Conservation (phyloP, 2,113 vertebrate genomes). For the Forbesichthys agassizii region DNA sequence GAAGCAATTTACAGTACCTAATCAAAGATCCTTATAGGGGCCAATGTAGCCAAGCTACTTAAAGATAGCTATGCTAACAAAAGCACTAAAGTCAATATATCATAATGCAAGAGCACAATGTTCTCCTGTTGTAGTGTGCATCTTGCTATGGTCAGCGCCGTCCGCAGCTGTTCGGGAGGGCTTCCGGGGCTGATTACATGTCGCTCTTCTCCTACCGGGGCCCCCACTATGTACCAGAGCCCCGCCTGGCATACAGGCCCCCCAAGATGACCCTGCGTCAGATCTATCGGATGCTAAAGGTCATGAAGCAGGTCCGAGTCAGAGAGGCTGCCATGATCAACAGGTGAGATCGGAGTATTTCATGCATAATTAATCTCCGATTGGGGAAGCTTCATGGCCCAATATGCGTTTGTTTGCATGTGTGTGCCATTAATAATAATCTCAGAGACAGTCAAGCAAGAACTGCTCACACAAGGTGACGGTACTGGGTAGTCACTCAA, state of each 20-base stretch:
- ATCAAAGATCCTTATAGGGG: no score
- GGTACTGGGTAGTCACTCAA: no score
- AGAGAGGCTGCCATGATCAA: conserved; percentile 58
- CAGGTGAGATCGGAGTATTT: conserved; percentile 52
- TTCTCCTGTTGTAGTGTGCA: conserved; percentile 61
- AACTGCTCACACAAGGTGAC: no score
- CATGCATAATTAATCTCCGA: background rate
- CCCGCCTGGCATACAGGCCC: conserved; percentile 59
- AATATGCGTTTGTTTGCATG: no score
- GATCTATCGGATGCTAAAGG: conserved; percentile 72
- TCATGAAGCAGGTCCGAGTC: conserved; percentile 72
- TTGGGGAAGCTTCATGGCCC: no score
- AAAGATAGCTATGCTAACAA: no score
- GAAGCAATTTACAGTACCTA: no score
- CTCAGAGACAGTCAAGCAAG: no score
- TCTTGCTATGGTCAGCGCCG: conserved; percentile 70
- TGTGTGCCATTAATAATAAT: no score
- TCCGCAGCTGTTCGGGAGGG: conserved; percentile 56
- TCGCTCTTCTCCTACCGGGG: conserved; percentile 62
- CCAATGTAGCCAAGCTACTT: no score
- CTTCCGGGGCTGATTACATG: conserved; percentile 53
- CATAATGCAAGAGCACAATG: background rate
- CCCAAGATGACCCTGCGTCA: conserved; percentile 77
- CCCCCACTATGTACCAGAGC: conserved; percentile 58
- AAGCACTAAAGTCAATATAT: no score